These are phyloP conservation scores for Papilio gigon DNA, from an alignment of 2,888 invertebrate genomes.

Conservation along the genomic window DNA sequence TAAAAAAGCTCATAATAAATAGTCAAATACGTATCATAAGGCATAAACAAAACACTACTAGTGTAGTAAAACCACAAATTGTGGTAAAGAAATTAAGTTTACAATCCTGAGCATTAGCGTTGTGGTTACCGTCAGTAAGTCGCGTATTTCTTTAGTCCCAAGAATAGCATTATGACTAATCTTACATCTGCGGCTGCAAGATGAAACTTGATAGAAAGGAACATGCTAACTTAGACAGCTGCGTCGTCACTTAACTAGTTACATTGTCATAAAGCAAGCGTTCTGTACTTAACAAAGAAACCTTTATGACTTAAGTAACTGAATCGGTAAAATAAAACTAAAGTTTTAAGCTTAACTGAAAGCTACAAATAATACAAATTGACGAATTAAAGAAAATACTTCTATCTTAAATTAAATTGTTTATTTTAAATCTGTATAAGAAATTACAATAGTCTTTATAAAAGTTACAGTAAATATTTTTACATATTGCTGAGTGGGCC, in stretches of 20 bases:
- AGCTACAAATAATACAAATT: not conserved
- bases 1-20: no score
- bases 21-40: no score
- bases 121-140: not conserved
- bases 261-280: slow-evolving; percentile 42
- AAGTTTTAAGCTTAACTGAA: slow-evolving; percentile 1
- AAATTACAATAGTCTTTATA: no score
- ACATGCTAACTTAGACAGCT: slow-evolving; percentile 50
- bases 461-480: not conserved
- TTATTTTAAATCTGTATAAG: no score
- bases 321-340: no score
- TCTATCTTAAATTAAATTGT: no score
- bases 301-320: slow-evolving; percentile 28
- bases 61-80: not conserved
- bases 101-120: slow-evolving; percentile 1
- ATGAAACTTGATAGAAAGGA: slow-evolving; percentile 32
- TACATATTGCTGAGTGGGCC: not conserved
- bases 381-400: no score
- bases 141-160: not conserved
- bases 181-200: slow-evolving; percentile 23
- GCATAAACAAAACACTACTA: not conserved
- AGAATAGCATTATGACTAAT: slow-evolving; percentile 25
- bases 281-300: slow-evolving; percentile 31
- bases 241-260: slow-evolving; percentile 46
- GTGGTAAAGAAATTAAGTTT: slow-evolving; percentile 15